Evolutionary conservation across 2,113 vertebrate species (phyloP), one percentile per base, ranked within the genome.

Genomic region (Marmota monax): DNA sequence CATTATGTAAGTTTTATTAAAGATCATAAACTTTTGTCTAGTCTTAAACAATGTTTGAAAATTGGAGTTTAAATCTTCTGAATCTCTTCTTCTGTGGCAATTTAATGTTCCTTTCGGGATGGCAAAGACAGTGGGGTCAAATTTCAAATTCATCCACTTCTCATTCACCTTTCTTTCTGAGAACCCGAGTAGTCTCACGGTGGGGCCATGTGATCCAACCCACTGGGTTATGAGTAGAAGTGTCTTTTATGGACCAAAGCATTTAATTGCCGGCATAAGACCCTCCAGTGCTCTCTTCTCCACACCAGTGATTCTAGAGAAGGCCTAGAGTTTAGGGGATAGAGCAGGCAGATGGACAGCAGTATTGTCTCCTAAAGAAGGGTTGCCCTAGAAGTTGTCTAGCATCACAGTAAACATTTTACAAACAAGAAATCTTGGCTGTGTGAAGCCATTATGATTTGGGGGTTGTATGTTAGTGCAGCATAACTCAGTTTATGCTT

Each of bases 11-110:
- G 16, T 85, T 92, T 78, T 90, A 84, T 88, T 85, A 89, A 91
- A 56, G 63, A 63, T 17, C 18, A n/a, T 14, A 82, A 76, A n/a
- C 27, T 20, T 84, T 72, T 48, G 18, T 82, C 53, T 85, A 29
- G 53, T 84, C 67, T 82, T 67, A 88, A 86, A 84, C 84, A 82
- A n/a, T 70, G 72, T 56, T 77, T 76, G 61, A 88, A 94, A 85
- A 65, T 73, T 48, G 51, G 37, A 63, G 9, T 77, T 80, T 88
- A 45, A 88, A 61, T 86, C 53, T 82, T 76, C 20, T 51, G 56
- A 74, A 67, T 78, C 69, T 78, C 70, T 78, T 95, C 1, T 88
- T 45, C 95, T 48, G 80, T 82, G 79, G 13, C 32, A 83, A 13
- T 23, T 70, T 45, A 67, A 56, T 85, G 27, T 70, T 86, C 56